Evolutionary conservation across 1,140 invertebrate genomes (phyloP).

Genomic region (Hypsibius dujardini): DNA sequence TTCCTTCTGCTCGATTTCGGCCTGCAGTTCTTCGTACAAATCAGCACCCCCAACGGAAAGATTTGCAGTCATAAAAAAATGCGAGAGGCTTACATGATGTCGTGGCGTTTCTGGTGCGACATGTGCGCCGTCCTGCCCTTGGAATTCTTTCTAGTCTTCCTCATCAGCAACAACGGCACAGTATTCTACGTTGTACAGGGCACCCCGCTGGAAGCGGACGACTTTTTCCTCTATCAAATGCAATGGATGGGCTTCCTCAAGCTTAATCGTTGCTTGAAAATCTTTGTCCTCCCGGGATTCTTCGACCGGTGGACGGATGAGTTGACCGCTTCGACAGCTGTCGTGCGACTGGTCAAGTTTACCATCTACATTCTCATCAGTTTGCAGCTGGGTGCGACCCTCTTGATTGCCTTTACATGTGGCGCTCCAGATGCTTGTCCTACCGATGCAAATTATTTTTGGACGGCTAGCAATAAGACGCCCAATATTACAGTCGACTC

Average conservation of each 20-base stretch:
- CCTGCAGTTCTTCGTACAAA: background rate
- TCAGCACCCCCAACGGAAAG: background rate
- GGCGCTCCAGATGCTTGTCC: background rate
- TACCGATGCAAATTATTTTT: background rate
- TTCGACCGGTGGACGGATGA: background rate
- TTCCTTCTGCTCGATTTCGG: background rate
- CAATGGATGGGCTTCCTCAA: background rate
- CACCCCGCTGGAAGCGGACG: background rate
- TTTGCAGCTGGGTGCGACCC: background rate
- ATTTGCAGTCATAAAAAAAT: background rate
- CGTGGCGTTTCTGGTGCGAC: background rate
- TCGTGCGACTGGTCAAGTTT: background rate
- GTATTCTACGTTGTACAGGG: too few species aligned
- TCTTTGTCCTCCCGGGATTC: background rate
- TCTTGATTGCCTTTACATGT: conserved; percentile 10
- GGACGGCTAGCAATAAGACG: background rate
- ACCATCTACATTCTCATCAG: background rate
- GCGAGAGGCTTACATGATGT: background rate
- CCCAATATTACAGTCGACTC: background rate
- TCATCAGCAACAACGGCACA: background rate
- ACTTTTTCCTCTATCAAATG: background rate
- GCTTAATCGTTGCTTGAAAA: background rate
- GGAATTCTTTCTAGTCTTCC: background rate
- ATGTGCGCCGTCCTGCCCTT: background rate
- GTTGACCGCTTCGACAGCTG: background rate